phyloP scores from a whole-genome alignment of 2,797 vertebrate species.

The Chloroceryle amazona region DNA sequence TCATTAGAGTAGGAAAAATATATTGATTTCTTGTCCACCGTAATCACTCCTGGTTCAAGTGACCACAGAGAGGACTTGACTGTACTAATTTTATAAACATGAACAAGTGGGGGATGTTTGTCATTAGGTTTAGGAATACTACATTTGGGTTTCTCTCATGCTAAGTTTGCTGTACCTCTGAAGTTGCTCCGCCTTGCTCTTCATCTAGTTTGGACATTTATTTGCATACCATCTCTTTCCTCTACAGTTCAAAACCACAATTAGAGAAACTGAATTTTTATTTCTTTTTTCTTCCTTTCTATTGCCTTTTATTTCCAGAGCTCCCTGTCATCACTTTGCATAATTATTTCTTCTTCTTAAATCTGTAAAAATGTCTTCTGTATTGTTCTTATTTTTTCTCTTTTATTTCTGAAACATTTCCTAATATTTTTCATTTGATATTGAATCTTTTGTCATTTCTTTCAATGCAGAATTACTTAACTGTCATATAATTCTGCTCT shows the following conservation, averaged over 20 bases:
- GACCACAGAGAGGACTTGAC: not conserved
- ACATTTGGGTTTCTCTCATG: not conserved
- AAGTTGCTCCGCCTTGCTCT: not conserved
- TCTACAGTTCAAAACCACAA: not conserved
- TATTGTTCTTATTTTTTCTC: not conserved
- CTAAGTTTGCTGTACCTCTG: not conserved
- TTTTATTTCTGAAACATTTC: not conserved
- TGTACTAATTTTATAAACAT: not conserved
- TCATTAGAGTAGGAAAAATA: not conserved
- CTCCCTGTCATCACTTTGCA: not conserved
- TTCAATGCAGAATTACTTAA: not conserved
- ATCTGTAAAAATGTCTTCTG: fast-evolving
- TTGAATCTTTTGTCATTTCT: not conserved
- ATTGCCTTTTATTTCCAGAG: not conserved
- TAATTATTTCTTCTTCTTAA: not conserved
- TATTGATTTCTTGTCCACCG: not conserved
- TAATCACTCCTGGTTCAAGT: not conserved
- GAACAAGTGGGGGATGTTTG: not conserved
- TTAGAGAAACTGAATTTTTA: not conserved
- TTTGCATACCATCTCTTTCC: not conserved
- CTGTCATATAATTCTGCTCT: not conserved
- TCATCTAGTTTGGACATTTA: not conserved
- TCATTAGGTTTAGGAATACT: not conserved
- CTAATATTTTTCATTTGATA: not conserved
- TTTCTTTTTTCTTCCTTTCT: not conserved